These are phyloP conservation scores for Ricordea florida DNA, from an alignment of 92 coral and sea anemone genomes.

Conservation along the genomic window DNA sequence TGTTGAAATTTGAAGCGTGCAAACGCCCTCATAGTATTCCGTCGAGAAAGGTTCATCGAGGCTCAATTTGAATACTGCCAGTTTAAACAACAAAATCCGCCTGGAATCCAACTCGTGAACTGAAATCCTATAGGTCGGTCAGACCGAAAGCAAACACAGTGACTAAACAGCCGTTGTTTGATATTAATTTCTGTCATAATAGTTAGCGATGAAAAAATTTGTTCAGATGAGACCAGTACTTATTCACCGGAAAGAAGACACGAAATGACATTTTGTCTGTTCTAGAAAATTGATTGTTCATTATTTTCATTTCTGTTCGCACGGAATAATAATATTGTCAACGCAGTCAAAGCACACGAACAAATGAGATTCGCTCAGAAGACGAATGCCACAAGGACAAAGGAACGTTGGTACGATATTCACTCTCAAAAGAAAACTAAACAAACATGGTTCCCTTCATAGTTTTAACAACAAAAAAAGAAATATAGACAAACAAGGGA, in stretches of 20 bases:
- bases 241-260: neutral
- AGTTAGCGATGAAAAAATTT: neutral
- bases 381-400: neutral
- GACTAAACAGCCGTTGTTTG: slow-evolving; percentile 54
- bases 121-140: slow-evolving; percentile 72
- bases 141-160: slow-evolving; percentile 59
- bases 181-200: slow-evolving; percentile 62
- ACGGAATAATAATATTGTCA: slow-evolving; percentile 14
- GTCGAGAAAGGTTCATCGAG: neutral
- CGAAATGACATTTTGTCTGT: neutral
- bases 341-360: neutral
- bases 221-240: neutral
- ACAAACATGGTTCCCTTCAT: neutral
- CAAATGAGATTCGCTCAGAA: neutral
- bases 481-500: neutral
- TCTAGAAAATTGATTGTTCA: neutral
- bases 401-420: neutral
- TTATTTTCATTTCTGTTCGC: neutral
- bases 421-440: slow-evolving; percentile 7
- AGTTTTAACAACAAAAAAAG: neutral
- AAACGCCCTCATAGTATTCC: neutral
- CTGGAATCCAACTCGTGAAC: slow-evolving; percentile 54
- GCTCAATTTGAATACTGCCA: slow-evolving; percentile 74
- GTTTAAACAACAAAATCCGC: slow-evolving; percentile 81
- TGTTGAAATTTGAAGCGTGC: neutral